Conservation (phyloP, 1,140 invertebrate species). For the Diploscapter pachys region DNA sequence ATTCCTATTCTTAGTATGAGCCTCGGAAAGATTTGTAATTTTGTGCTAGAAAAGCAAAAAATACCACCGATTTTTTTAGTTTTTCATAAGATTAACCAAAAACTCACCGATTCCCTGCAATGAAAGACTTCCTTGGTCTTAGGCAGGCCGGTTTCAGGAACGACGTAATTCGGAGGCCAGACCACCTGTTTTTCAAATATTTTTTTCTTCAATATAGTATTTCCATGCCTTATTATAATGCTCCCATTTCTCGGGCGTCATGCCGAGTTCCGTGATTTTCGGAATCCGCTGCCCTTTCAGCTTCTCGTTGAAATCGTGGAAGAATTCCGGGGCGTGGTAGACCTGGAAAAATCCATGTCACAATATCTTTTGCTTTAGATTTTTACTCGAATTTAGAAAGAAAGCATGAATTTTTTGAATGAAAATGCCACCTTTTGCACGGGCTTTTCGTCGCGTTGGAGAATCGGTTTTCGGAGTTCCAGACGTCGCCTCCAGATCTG, state of each 20-base stretch:
- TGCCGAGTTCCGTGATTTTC: constrained; percentile 41
- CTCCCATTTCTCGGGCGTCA: constrained; percentile 58
- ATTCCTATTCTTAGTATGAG: background rate
- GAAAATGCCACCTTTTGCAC: constrained; percentile 39
- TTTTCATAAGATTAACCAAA: background rate
- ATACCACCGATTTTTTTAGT: background rate
- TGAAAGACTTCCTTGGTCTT: constrained; percentile 57
- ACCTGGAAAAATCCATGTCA: constrained; percentile 30
- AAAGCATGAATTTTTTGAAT: background rate
- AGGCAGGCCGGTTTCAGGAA: constrained; percentile 55
- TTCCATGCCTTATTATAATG: constrained; percentile 55
- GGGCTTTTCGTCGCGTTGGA: constrained; percentile 49
- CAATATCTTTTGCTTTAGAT: background rate
- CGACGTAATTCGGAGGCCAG: constrained; percentile 54
- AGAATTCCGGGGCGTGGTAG: constrained; percentile 58
- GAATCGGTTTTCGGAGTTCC: constrained; percentile 43
- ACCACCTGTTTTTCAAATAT: constrained; percentile 44
- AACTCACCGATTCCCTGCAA: constrained; percentile 37
- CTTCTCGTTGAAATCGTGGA: constrained; percentile 41
- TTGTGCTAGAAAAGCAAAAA: too few relatives aligned
- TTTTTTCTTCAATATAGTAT: constrained; percentile 2
- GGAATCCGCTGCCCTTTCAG: constrained; percentile 37
- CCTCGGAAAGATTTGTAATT: too few relatives aligned
- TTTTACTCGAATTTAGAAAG: background rate
- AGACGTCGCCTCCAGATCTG: constrained; percentile 37